Evolutionary conservation across 2,888 invertebrate genomes (phyloP).

Genomic region (Metallyticus violacea): DNA sequence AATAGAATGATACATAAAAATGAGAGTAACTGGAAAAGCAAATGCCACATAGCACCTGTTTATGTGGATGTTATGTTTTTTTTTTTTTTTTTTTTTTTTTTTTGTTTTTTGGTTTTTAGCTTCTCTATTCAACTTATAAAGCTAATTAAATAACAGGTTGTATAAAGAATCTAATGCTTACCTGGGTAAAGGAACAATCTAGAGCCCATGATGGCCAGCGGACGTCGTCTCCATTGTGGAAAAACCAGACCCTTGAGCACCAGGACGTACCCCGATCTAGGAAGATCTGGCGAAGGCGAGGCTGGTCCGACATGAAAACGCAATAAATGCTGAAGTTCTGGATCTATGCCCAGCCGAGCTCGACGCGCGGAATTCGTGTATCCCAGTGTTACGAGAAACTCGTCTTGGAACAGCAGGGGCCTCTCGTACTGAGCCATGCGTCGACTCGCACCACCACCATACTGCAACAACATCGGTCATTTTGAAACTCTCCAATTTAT

Average conservation of each 20-base stretch:
- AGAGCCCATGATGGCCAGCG: constrained; percentile 59
- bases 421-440: constrained; percentile 55
- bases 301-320: constrained; percentile 62
- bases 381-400: constrained; percentile 57
- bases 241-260: constrained; percentile 66
- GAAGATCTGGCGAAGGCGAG: constrained; percentile 53
- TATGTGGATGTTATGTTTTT: no score
- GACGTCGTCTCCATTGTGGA: constrained; percentile 64
- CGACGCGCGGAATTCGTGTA: constrained; percentile 59
- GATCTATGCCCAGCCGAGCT: constrained; percentile 62
- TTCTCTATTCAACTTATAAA: no score
- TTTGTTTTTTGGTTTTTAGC: no score
- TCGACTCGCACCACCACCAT: constrained; percentile 55
- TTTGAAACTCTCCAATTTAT: background rate
- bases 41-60: no score
- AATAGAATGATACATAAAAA: no score
- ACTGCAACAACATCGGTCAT: constrained; percentile 42
- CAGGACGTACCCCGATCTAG: constrained; percentile 49
- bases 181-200: constrained; percentile 58
- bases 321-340: constrained; percentile 59
- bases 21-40: no score
- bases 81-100: no score
- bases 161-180: no score
- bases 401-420: constrained; percentile 61
- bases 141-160: no score